Evolutionary conservation across 35 echinoderm and acorn worm species (phyloP), one percentile per base, ranked within the genome.

Genomic region (Lytechinus variegatus): DNA sequence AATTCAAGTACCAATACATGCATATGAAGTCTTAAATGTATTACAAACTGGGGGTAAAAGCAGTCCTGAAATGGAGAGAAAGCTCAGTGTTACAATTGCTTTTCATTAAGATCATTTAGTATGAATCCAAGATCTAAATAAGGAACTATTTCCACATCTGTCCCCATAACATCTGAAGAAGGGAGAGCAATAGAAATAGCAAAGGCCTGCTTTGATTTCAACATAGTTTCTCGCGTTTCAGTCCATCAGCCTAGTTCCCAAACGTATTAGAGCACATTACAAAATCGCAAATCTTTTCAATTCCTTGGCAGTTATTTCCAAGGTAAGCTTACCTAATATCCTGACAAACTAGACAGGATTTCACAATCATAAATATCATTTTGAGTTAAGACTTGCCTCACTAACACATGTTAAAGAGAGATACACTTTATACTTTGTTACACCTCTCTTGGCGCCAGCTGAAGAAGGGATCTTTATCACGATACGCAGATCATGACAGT

Each of bases 341-440:
- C 66, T 24, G 66, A 79, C 66, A 79, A 79, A 79, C 19, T 5
- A 27, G 66, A 79, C 66, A 79, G n/a, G 19, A 79, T 24, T 24
- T 79, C 66, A 19, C n/a, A 79, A 79, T 79, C 14, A 79, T 79
- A 79, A 79, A 79, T 79, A 79, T 79, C 16, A 79, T 79, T 44
- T 79, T 79, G 66, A 79, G 66, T 79, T 79, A 79, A 79, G 66
- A 79, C 66, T 24, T 79, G 66, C 66, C 19, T 79, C 66, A n/a
- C 66, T 79, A 19, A 79, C n/a, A 79, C 66, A 44, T 44, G 33
- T 44, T 24, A 13, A 58, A 58, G 56, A 9, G 13, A 79, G 19
- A 79, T 79, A 24, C 33, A 24, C 66, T 24, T 79, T 16, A 24
- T 24, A 24, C 16, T 79, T 24, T 79, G 66, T 24, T 79, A 79